Evolutionary conservation across 2,113 vertebrate species (phyloP).

Genomic region (Oriolus oriolus): DNA sequence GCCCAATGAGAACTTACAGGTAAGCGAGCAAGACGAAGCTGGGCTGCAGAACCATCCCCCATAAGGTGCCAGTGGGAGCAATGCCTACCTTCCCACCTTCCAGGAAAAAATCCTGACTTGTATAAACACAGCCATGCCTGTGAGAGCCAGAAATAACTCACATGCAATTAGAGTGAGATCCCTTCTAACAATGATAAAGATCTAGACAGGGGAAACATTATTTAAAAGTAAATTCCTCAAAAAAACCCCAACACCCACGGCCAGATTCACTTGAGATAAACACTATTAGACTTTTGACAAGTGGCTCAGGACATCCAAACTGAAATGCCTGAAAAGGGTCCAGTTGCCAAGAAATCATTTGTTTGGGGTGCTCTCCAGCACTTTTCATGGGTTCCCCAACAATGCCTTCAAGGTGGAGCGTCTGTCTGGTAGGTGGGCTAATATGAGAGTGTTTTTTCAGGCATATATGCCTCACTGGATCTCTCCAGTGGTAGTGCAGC

Average conservation of each 20-base stretch:
- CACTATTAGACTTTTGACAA: neutral
- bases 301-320: neutral
- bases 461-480: neutral
- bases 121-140: neutral
- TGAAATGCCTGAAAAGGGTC: neutral
- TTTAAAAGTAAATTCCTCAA: neutral
- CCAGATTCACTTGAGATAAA: neutral
- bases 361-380: neutral
- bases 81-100: neutral
- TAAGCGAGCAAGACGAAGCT: rapidly evolving
- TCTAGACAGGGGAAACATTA: neutral
- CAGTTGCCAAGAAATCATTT: neutral
- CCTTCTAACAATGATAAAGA: neutral
- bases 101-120: neutral
- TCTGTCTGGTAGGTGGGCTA: neutral
- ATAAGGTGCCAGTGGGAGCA: rapidly evolving
- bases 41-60: neutral
- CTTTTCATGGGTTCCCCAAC: neutral
- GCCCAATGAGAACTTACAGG: neutral
- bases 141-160: neutral
- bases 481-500: neutral
- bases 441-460: neutral
- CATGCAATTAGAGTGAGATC: neutral
- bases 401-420: neutral
- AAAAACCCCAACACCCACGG: rapidly evolving